Evolutionary conservation across 2,113 vertebrate genomes (phyloP).

Genomic region (Aplodontia rufa): DNA sequence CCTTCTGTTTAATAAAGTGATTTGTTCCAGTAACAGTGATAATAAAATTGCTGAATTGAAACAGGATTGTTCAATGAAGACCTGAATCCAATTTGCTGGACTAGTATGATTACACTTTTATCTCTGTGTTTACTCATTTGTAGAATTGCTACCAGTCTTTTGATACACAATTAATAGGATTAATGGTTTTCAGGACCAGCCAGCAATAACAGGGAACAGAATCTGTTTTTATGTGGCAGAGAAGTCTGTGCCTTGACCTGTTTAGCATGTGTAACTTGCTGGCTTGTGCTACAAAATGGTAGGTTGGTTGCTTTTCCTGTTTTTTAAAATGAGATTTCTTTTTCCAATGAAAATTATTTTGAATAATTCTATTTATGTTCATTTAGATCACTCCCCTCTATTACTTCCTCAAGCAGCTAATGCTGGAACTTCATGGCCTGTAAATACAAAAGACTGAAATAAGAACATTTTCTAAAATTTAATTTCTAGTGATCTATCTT

Average conservation of each 20-base stretch:
- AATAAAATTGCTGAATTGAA: constrained; percentile 91
- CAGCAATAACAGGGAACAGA: constrained; percentile 66
- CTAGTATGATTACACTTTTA: constrained; percentile 86
- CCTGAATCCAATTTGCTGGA: constrained; percentile 87
- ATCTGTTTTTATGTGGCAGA: constrained; percentile 13
- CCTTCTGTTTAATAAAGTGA: constrained; percentile 89
- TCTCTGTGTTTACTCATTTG: constrained; percentile 89
- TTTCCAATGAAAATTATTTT: constrained; percentile 37
- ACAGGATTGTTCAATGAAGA: constrained; percentile 86
- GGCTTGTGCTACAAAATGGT: background rate
- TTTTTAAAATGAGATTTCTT: constrained; percentile 14
- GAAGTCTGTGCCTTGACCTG: constrained; percentile 17
- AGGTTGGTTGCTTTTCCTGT: background rate
- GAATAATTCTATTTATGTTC: constrained; percentile 1
- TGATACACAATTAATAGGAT: constrained; percentile 88
- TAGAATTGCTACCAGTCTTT: constrained; percentile 86
- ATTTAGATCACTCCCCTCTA: background rate
- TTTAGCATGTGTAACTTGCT: background rate
- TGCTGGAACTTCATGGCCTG: background rate
- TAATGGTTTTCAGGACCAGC: constrained; percentile 81
- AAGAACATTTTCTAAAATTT: background rate
- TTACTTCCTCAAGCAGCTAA: background rate
- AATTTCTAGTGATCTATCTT: background rate
- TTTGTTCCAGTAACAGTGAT: constrained; percentile 89
- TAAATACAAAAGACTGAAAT: background rate